Evolutionary conservation across 2,888 invertebrate species (phyloP).

Genomic region (Tortricodes alternella): DNA sequence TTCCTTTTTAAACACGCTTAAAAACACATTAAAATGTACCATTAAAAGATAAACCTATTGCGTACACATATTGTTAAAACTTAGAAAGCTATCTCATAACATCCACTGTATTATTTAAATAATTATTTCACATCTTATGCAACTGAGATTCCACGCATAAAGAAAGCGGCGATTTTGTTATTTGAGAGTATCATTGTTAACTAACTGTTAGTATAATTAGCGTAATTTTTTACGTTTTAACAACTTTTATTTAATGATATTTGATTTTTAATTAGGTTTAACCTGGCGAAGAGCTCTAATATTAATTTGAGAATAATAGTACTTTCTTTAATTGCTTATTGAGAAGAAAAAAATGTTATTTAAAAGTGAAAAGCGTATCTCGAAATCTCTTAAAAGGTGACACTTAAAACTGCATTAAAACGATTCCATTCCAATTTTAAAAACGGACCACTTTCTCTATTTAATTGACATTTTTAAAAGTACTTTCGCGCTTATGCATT

Average conservation of each 20-base stretch:
- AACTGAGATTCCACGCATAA: slow-evolving; percentile 57
- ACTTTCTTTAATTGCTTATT: neutral
- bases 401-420: neutral
- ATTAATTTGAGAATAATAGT: too few species aligned
- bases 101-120: slow-evolving; percentile 71
- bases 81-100: slow-evolving; percentile 67
- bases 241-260: too few species aligned
- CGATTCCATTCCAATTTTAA: slow-evolving; percentile 7
- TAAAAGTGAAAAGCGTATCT: too few species aligned
- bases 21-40: slow-evolving; percentile 23
- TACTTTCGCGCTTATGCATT: slow-evolving; percentile 42
- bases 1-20: slow-evolving; percentile 27
- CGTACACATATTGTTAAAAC: slow-evolving; percentile 65
- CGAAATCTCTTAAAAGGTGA: slow-evolving; percentile 10
- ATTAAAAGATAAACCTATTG: slow-evolving; percentile 43
- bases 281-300: too few species aligned
- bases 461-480: slow-evolving; percentile 46
- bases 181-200: slow-evolving; percentile 44
- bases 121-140: slow-evolving; percentile 76
- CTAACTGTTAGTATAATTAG: too few species aligned
- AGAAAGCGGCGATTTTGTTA: slow-evolving; percentile 76
- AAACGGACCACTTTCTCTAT: slow-evolving; percentile 32
- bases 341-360: neutral
- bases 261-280: too few species aligned
- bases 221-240: too few species aligned